phyloP scores from a whole-genome alignment of 2,113 vertebrate genomes.

The Dasyprocta punctata region DNA sequence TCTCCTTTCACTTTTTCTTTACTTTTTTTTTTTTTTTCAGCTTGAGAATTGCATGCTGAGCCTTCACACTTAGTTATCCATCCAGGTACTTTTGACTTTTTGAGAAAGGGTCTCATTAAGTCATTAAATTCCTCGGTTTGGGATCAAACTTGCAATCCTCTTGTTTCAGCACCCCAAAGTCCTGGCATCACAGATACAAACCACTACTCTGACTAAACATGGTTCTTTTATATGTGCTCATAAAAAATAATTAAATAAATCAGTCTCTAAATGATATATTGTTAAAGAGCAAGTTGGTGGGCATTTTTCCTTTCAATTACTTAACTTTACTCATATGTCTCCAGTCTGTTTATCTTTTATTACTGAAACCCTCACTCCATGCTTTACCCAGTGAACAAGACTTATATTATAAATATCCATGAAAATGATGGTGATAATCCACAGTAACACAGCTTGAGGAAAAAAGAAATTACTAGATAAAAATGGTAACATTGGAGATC shows the following conservation, averaged over 20 bases:
- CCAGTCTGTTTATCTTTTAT: neutral
- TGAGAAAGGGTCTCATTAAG: neutral
- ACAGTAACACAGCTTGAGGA: neutral
- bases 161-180: neutral
- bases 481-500: conserved; percentile 9
- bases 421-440: neutral
- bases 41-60: neutral
- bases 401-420: neutral
- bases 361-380: neutral
- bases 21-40: neutral
- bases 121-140: neutral
- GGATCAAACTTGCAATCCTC: neutral
- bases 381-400: neutral
- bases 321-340: neutral
- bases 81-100: neutral
- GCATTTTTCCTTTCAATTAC: neutral
- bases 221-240: neutral
- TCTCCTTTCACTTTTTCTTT: neutral
- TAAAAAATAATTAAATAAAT: neutral
- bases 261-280: neutral
- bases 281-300: neutral
- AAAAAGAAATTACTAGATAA: neutral
- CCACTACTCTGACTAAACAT: neutral
- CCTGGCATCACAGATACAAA: neutral
- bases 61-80: neutral